phyloP scores from a whole-genome alignment of 2,797 vertebrate species.

The Craterocephalus amniculus region DNA sequence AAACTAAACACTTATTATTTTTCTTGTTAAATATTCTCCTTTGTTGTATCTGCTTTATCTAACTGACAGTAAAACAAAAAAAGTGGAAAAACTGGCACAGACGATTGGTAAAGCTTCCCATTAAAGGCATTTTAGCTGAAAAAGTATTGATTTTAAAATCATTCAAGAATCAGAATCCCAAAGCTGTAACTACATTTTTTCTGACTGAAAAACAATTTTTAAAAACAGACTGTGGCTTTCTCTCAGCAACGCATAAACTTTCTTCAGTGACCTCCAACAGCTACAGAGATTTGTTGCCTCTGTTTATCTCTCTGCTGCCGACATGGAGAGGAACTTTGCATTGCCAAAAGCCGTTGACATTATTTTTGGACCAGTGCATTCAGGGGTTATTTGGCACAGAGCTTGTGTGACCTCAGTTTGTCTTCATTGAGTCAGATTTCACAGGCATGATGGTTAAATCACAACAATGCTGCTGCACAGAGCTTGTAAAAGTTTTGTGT shows the following conservation, averaged over 20 bases:
- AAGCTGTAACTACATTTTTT: not conserved
- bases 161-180: too few species aligned
- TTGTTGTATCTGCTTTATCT: not conserved
- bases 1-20: not conserved
- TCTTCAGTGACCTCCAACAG: slow-evolving; percentile 26
- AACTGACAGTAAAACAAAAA: not conserved
- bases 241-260: not conserved
- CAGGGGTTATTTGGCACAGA: slow-evolving; percentile 41
- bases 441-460: not conserved
- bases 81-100: too few species aligned
- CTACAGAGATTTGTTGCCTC: not conserved
- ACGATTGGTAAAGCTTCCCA: not conserved
- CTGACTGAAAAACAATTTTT: fast-evolving
- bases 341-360: slow-evolving; percentile 8
- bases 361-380: slow-evolving; percentile 53
- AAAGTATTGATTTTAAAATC: too few species aligned
- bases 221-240: not conserved
- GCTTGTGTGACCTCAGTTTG: slow-evolving; percentile 25
- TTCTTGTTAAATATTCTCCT: not conserved
- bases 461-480: not conserved
- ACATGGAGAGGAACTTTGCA: not conserved
- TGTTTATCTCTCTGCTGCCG: slow-evolving; percentile 18
- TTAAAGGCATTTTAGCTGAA: not conserved
- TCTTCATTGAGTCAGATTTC: not conserved
- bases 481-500: not conserved